A percentile compares a stretch with the other conserved stretches of the same genome.
Evolutionary conservation across 2,113 vertebrate species (phyloP).

Genomic region (Brachyhypopomus occidentalis): DNA sequence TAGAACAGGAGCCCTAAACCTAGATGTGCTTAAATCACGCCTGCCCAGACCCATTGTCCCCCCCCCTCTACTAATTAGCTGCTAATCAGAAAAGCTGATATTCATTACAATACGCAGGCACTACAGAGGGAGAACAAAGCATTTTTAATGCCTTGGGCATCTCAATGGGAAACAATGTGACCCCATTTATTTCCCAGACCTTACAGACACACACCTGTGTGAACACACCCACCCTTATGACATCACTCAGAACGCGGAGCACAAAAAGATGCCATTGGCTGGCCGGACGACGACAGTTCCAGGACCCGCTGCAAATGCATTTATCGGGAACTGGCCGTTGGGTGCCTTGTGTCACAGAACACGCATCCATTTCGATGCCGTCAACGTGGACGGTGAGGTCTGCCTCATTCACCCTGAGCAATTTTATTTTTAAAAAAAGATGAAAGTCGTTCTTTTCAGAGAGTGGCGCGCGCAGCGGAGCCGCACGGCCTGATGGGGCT

Average conservation of each 20-base stretch:
- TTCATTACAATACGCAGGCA: conserved; percentile 19
- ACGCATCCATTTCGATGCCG: background rate
- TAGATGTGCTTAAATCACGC: background rate
- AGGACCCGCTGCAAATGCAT: background rate
- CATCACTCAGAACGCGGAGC: background rate
- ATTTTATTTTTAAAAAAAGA: too few species aligned
- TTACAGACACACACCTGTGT: background rate
- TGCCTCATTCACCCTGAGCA: background rate
- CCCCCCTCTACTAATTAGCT: conserved; percentile 31
- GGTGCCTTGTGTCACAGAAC: background rate
- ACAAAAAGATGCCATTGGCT: background rate
- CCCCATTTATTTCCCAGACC: conserved; percentile 20
- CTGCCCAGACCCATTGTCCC: background rate
- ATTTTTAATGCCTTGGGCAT: background rate
- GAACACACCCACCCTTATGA: background rate
- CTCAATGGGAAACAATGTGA: background rate
- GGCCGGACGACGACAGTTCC: background rate
- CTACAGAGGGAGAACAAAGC: conserved; percentile 25
- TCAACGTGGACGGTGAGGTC: background rate
- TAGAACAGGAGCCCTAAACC: background rate
- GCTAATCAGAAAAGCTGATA: conserved; percentile 27
- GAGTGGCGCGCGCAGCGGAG: too few species aligned
- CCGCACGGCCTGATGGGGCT: conserved; percentile 8
- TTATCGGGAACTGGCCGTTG: background rate
- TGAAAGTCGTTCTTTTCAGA: too few species aligned